Evolutionary conservation across 2,113 vertebrate genomes (phyloP), one percentile per base, ranked within the genome.

Genomic region (Sinocyclocheilus anshuiensis): DNA sequence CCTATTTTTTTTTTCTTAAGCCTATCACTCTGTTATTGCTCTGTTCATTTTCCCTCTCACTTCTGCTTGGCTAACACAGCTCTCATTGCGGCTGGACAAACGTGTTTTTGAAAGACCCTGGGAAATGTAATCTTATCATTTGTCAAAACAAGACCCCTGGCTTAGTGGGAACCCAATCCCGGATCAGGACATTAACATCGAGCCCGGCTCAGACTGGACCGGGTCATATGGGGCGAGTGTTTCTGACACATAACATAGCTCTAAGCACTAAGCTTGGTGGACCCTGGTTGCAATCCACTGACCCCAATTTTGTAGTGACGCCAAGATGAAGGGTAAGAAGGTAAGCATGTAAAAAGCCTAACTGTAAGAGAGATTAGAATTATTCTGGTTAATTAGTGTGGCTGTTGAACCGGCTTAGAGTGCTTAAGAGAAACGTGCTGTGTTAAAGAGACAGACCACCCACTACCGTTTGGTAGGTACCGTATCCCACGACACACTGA

Each of bases 91-190:
- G 24, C 61, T 39, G 42, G 45, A 88, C 71, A 88, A 89, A 84
- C 85, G 74, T 61, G 77, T 75, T 85, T 88, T 86, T 87, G 12
- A 74, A 77, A 85, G 82, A 87, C 59, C 74, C 18, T 55, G 77
- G 74, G 83, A 87, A 90, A 79, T 81, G 65, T 82, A 84, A 86
- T 91, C 81, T 84, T 55, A 77, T 67, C 84, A 36, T 5, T 81
- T 88, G 87, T 82, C 87, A 90, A 86, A 90, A 90, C 76, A 88
- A 83, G 71, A 72, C 20, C 48, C 53, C 53, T 22, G 8, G 39
- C 48, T 84, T 55, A 80, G 42, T 22, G 3, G 16, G 81, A 91
- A 88, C 53, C 50, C 69, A 81, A 84, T 86, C 74, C 67, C 33
- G 36, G 39, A 84, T 84, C 87, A 8, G 84, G 33, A 74, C 69